A percentile compares a stretch with the other conserved stretches of the same genome.
Conservation (phyloP, 2,888 invertebrate species). For the Osedax fenrisi region DNA sequence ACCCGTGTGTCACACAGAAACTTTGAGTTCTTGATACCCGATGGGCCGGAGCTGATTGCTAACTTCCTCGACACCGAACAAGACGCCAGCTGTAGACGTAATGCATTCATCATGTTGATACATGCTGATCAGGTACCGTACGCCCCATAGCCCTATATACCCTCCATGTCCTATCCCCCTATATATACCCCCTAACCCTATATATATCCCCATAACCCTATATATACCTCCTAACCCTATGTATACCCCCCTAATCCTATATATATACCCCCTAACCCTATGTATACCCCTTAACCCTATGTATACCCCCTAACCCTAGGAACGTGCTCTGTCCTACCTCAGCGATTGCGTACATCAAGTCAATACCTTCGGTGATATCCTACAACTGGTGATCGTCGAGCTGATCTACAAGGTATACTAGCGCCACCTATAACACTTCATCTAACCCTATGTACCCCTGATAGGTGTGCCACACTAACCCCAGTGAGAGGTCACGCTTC, state of each 20-base stretch:
- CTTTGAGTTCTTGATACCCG: constrained; percentile 93
- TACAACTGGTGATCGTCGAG: constrained; percentile 95
- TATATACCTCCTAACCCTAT: too few relatives aligned
- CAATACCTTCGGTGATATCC: constrained; percentile 78
- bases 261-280: too few relatives aligned
- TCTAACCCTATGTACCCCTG: too few relatives aligned
- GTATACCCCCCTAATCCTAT: too few relatives aligned
- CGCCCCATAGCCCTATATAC: background rate
- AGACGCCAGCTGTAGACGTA: constrained; percentile 96
- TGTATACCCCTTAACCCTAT: too few relatives aligned
- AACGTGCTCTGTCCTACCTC: constrained; percentile 78
- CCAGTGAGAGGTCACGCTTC: constrained; percentile 83
- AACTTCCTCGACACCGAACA: constrained; percentile 87
- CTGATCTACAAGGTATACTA: constrained; percentile 79
- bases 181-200: background rate
- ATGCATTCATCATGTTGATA: constrained; percentile 93
- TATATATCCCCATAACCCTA: too few relatives aligned
- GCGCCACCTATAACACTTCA: too few relatives aligned
- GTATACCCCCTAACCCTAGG: too few relatives aligned
- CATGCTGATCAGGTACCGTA: constrained; percentile 66
- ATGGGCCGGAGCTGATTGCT: constrained; percentile 90
- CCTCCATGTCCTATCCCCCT: background rate
- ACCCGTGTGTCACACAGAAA: constrained; percentile 55
- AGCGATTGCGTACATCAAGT: constrained; percentile 84
- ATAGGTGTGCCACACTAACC: constrained; percentile 93